Evolutionary conservation across 2,113 vertebrate genomes (phyloP).

Genomic region (Alouatta palliata): DNA sequence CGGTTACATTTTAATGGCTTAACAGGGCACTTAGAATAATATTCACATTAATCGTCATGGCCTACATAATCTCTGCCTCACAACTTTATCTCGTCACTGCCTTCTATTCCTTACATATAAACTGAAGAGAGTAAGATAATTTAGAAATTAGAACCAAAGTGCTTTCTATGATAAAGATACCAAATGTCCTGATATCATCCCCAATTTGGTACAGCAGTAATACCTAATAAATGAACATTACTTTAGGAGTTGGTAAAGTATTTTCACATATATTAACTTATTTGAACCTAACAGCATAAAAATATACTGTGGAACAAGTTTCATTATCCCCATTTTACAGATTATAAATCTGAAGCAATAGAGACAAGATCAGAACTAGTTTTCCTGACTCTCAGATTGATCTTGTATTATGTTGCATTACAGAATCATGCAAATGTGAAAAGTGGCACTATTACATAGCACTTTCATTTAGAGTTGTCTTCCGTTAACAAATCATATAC

Average conservation of each 20-base stretch:
- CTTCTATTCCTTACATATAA: not conserved
- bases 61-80: not conserved
- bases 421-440: not conserved
- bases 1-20: not conserved
- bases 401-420: not conserved
- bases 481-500: not conserved
- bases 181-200: not conserved
- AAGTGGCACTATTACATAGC: not conserved
- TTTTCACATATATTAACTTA: conserved; percentile 12
- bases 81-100: not conserved
- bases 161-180: not conserved
- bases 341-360: not conserved
- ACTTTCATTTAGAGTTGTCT: conserved; percentile 7
- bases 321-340: not conserved
- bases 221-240: not conserved
- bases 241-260: not conserved
- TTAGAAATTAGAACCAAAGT: not conserved
- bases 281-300: not conserved
- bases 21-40: not conserved
- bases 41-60: not conserved
- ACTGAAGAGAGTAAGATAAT: not conserved
- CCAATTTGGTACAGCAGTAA: not conserved
- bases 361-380: not conserved
- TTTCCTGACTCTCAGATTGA: not conserved
- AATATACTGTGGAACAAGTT: not conserved